Conservation (phyloP, 2,888 invertebrate species). For the Parnassius orleans region DNA sequence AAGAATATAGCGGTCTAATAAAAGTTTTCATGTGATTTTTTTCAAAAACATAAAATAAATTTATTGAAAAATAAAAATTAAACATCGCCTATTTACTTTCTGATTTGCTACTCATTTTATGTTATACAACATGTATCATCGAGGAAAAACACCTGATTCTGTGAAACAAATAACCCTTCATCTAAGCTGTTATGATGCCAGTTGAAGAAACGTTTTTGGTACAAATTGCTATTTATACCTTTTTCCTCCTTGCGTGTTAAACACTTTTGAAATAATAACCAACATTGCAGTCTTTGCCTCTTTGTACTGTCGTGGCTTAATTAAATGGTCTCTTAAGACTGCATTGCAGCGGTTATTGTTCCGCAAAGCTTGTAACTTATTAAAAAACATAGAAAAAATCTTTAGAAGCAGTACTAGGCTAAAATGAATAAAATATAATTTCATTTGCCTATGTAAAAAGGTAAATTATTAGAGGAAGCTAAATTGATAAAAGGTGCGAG, state of each 20-base stretch:
- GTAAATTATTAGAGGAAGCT: no score
- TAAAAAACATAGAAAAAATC: background rate
- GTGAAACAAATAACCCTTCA: background rate
- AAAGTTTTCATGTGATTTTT: no score
- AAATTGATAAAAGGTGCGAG: no score
- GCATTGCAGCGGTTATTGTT: slow-evolving; percentile 14
- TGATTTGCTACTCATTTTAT: no score
- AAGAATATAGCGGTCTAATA: no score
- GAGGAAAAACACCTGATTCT: background rate
- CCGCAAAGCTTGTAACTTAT: slow-evolving; percentile 2
- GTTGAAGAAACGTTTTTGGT: background rate
- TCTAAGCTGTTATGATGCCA: background rate
- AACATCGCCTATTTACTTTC: no score
- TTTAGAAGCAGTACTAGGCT: no score
- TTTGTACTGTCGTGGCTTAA: slow-evolving; percentile 13
- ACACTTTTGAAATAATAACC: slow-evolving; percentile 2
- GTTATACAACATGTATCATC: no score
- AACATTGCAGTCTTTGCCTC: background rate
- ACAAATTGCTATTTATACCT: background rate
- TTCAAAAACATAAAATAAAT: no score
- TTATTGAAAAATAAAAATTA: no score
- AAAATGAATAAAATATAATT: no score
- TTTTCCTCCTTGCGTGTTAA: slow-evolving; percentile 2
- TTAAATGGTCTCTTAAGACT: slow-evolving; percentile 18
- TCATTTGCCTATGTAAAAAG: no score